Conservation (phyloP, 2,888 invertebrate genomes). For the Criorhina ranunculi region DNA sequence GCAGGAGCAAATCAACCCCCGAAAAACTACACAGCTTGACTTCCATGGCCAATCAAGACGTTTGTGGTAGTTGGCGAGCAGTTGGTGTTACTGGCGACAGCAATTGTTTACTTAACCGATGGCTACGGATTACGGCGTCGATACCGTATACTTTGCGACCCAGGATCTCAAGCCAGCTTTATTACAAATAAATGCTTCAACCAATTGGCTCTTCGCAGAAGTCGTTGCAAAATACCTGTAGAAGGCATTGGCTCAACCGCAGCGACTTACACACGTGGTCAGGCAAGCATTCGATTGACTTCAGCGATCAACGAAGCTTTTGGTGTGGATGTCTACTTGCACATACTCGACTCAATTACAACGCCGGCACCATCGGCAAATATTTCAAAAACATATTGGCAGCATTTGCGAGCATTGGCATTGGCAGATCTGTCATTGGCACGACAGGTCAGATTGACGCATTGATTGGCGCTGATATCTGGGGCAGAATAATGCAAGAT, state of each 20-base stretch:
- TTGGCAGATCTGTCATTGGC: conserved; percentile 42
- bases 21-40: conserved; percentile 10
- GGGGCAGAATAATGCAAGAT: conserved; percentile 32
- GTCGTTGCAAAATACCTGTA: too few relatives aligned
- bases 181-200: too few relatives aligned
- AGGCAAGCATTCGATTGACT: too few relatives aligned
- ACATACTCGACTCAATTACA: conserved; percentile 18
- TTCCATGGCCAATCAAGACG: conserved; percentile 17
- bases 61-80: conserved; percentile 27
- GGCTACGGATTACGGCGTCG: conserved; percentile 15
- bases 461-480: conserved; percentile 44
- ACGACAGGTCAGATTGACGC: conserved; percentile 36
- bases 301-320: too few relatives aligned
- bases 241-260: conserved; percentile 4
- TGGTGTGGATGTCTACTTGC: conserved; percentile 29
- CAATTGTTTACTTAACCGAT: conserved; percentile 15
- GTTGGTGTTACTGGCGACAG: conserved; percentile 28
- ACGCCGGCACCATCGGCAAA: conserved; percentile 27
- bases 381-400: conserved; percentile 31
- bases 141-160: conserved; percentile 30
- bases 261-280: conserved; percentile 1
- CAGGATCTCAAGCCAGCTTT: conserved; percentile 29
- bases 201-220: too few relatives aligned
- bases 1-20: conserved; percentile 3
- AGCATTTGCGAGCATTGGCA: conserved; percentile 32